Evolutionary conservation across 2,797 vertebrate species (phyloP).

Genomic region (Syngnathus acus): DNA sequence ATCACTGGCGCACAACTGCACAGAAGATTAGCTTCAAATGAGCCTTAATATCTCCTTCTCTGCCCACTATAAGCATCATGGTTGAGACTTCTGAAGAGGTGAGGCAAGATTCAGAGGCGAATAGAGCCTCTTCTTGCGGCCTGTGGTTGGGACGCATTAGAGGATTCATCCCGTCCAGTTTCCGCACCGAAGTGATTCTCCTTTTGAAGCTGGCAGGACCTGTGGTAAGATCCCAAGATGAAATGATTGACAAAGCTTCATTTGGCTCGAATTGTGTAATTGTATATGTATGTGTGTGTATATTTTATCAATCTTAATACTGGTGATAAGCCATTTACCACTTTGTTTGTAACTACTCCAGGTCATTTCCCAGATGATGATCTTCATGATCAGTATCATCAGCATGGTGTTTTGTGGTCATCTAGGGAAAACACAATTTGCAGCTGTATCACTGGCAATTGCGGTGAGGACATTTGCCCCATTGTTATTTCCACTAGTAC

Average conservation of each 20-base stretch:
- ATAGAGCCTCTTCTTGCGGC: neutral
- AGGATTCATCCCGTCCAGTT: neutral
- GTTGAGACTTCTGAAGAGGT: neutral
- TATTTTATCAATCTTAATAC: no score
- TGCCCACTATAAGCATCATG: neutral
- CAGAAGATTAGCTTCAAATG: neutral
- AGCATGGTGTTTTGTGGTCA: constrained; percentile 86
- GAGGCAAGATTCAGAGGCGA: neutral
- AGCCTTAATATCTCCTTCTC: no score
- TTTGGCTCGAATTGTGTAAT: neutral
- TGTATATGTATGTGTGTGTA: no score
- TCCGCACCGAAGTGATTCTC: neutral
- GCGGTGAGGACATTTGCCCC: constrained; percentile 59
- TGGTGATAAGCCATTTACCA: no score
- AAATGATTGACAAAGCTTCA: neutral
- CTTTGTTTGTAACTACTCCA: constrained; percentile 34
- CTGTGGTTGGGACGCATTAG: neutral
- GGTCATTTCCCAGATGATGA: constrained; percentile 78
- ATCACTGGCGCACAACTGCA: no score
- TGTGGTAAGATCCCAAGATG: neutral
- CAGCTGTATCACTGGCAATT: constrained; percentile 72
- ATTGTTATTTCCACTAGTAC: neutral
- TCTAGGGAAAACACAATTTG: constrained; percentile 78
- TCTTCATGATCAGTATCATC: constrained; percentile 74
- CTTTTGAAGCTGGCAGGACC: neutral